Conservation (phyloP, 2,113 vertebrate genomes). For the Semicossyphus pulcher region DNA sequence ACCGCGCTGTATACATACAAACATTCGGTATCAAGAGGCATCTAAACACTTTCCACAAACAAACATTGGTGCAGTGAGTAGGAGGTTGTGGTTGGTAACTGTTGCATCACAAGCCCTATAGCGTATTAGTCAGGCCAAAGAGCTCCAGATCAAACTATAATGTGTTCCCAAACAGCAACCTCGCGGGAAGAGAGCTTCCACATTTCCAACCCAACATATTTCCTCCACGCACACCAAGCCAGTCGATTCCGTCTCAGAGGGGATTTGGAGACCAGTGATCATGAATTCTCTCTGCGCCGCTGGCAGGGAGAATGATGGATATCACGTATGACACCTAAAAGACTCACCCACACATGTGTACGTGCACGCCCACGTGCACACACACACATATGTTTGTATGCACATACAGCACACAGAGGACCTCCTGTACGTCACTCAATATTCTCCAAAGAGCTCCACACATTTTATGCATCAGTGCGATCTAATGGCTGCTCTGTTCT, state of each 20-base stretch:
- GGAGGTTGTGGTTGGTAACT: constrained; percentile 62
- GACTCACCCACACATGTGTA: constrained; percentile 46
- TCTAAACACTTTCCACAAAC: constrained; percentile 28
- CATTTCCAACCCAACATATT: constrained; percentile 52
- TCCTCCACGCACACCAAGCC: constrained; percentile 36
- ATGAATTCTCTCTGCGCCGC: constrained; percentile 63
- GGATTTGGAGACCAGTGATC: constrained; percentile 60
- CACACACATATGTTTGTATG: constrained; percentile 9
- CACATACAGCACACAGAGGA: constrained; percentile 33
- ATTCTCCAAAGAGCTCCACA: constrained; percentile 50
- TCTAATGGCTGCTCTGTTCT: constrained; percentile 62
- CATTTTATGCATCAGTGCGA: constrained; percentile 60
- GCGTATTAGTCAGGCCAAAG: constrained; percentile 51
- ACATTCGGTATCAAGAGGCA: neutral
- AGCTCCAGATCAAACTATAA: constrained; percentile 61
- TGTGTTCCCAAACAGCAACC: constrained; percentile 24
- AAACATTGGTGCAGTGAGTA: constrained; percentile 45
- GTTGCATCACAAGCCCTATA: constrained; percentile 67
- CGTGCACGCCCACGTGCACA: neutral
- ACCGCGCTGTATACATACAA: constrained; percentile 1
- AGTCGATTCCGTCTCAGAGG: constrained; percentile 58
- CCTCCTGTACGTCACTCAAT: constrained; percentile 43
- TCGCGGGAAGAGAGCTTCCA: constrained; percentile 51
- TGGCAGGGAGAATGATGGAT: constrained; percentile 57
- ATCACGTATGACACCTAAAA: constrained; percentile 62